phyloP scores from a whole-genome alignment of 2,888 invertebrate species.

The Heliconius charithonia region DNA sequence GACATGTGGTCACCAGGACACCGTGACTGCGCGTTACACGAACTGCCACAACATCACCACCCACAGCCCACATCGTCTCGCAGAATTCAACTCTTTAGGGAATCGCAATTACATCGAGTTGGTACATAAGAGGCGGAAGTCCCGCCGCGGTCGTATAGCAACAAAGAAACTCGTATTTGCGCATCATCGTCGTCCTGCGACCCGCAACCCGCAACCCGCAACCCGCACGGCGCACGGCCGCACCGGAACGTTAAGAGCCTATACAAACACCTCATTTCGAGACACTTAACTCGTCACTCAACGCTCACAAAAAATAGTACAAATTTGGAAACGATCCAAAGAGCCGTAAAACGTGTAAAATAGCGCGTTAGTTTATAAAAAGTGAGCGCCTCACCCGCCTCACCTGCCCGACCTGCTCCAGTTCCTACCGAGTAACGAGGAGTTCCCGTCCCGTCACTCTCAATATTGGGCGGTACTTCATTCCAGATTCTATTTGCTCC shows the following conservation, averaged over 20 bases:
- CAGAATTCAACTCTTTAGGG: conserved; percentile 26
- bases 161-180: conserved; percentile 54
- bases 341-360: conserved; percentile 72
- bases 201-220: too few relatives aligned
- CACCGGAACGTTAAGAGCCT: conserved; percentile 65
- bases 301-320: conserved; percentile 70
- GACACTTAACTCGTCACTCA: conserved; percentile 75
- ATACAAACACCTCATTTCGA: conserved; percentile 76
- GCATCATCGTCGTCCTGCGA: conserved; percentile 48
- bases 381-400: conserved; percentile 53
- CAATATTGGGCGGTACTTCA: conserved; percentile 21
- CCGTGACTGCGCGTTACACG: not conserved
- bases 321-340: conserved; percentile 70
- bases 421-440: too few relatives aligned
- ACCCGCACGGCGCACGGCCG: conserved; percentile 44
- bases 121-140: conserved; percentile 8
- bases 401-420: too few relatives aligned
- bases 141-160: not conserved
- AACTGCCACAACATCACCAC: not conserved
- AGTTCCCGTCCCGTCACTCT: not conserved
- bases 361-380: conserved; percentile 58
- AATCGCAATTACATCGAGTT: not conserved
- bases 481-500: conserved; percentile 32
- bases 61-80: conserved; percentile 7
- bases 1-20: not conserved